Evolutionary conservation across 1,140 invertebrate species (phyloP).

Genomic region (Drosophila micromelanica): DNA sequence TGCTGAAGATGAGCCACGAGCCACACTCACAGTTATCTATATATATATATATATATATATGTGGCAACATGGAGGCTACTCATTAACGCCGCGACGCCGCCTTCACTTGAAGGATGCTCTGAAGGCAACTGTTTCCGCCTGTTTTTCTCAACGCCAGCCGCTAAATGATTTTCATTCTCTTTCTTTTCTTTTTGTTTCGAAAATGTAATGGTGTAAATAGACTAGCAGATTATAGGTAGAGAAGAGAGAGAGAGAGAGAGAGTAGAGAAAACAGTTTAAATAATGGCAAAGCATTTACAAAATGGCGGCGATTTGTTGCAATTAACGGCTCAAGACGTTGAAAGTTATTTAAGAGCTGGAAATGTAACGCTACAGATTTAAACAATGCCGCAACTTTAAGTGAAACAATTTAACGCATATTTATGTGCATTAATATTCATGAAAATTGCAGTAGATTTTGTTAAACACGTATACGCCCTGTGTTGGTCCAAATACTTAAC

Average conservation of each 20-base stretch:
- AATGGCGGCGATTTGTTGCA: constrained; percentile 77
- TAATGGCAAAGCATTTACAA: constrained; percentile 62
- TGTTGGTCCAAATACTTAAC: not conserved
- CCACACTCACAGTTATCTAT: constrained; percentile 4
- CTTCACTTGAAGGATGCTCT: constrained; percentile 69
- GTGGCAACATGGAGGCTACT: constrained; percentile 35
- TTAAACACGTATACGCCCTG: not conserved
- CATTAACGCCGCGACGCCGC: constrained; percentile 61
- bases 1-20: constrained; percentile 10
- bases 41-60: constrained; percentile 21
- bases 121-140: constrained; percentile 63
- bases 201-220: constrained; percentile 61
- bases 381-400: not conserved
- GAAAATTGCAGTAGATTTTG: not conserved
- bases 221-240: constrained; percentile 35
- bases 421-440: constrained; percentile 5
- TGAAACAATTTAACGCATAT: not conserved
- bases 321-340: constrained; percentile 61
- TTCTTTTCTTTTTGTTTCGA: constrained; percentile 14
- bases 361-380: not conserved
- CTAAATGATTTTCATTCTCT: constrained; percentile 31
- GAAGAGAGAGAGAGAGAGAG: too few species aligned
- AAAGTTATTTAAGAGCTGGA: constrained; percentile 55
- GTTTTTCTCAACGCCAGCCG: constrained; percentile 1
- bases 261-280: not conserved